Evolutionary conservation across 2,113 vertebrate genomes (phyloP), one percentile per base, ranked within the genome.

Genomic region (Apteryx mantelli): DNA sequence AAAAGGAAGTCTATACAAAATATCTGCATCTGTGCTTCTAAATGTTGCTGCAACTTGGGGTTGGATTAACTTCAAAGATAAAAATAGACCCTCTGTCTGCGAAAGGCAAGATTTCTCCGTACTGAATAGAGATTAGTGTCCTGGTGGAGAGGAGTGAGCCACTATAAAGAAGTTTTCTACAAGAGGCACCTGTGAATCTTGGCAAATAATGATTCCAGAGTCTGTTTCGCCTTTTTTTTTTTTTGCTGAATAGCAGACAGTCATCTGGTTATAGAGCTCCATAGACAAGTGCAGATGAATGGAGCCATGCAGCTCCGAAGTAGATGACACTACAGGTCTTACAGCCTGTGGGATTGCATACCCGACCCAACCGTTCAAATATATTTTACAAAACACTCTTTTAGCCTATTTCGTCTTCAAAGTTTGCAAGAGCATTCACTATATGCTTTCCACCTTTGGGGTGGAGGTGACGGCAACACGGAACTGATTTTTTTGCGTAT

Each of bases 161-260:
- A 92, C 92, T 70, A 61, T 77, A 94, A 94, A 95, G 82, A 53
- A 80, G 82, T 87, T 97, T 95, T 97, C 96, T 92, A 40, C 89
- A 92, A 32, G 71, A 95, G 88, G 38, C 98, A 98, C 98, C 98
- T 98, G 98, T 96, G 97, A 98, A 98, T 96, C 97, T 98, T 98
- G 98, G 98, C 98, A 98, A 32, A 97, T 82, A 83, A 88, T 44
- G 25, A 95, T 93, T 89, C 90, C 93, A 96, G 83, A 83, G 95
- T 71, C 92, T 88, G 70, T 84, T 93, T 83, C 79, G 40, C 75
- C 83, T 79, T 58, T 11, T 44, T 84, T 82, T 36, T 61, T 13
- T n/a, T 82, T 69, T 36, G 7, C 90, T 98, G 97, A 98, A 98
- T 98, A 94, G 96, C 86, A 91, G 86, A 22, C 82, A 96, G 97